Conservation (phyloP, 1,140 invertebrate species). For the Samia ricini region DNA sequence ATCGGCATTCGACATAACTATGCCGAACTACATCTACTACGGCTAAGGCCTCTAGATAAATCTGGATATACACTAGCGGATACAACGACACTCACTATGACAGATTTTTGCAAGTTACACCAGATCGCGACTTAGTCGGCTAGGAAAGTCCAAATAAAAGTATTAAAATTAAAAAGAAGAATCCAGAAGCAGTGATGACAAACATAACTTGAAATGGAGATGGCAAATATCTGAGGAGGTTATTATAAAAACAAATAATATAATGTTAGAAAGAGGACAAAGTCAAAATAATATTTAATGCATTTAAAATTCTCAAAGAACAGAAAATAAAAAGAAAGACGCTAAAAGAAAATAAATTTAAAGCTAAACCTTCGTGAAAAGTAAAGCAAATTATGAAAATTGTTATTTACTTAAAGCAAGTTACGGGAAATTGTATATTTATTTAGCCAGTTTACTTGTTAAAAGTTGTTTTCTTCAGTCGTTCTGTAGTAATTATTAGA, state of each 20-base stretch:
- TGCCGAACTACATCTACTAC: too few species aligned
- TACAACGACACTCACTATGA: too few species aligned
- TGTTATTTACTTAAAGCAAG: constrained; percentile 1
- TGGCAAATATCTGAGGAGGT: not conserved
- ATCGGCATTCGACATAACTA: too few species aligned
- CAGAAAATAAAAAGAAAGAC: too few species aligned
- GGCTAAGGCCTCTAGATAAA: too few species aligned
- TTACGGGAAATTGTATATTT: constrained; percentile 4
- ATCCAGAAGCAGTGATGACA: too few species aligned
- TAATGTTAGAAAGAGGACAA: not conserved
- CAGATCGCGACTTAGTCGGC: too few species aligned
- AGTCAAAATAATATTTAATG: not conserved
- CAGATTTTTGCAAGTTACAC: too few species aligned
- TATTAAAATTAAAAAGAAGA: too few species aligned
- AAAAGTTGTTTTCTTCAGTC: not conserved
- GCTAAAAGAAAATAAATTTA: constrained; percentile 3
- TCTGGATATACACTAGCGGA: too few species aligned
- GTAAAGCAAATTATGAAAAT: constrained; percentile 5
- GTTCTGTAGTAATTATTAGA: not conserved
- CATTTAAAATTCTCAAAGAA: constrained; percentile 9
- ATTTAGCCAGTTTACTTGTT: constrained; percentile 1
- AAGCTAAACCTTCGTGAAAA: not conserved
- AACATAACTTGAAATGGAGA: too few species aligned
- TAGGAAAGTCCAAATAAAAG: too few species aligned
- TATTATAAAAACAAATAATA: not conserved